phyloP scores from a whole-genome alignment of 1,140 invertebrate species.

The Araneus ventricosus region DNA sequence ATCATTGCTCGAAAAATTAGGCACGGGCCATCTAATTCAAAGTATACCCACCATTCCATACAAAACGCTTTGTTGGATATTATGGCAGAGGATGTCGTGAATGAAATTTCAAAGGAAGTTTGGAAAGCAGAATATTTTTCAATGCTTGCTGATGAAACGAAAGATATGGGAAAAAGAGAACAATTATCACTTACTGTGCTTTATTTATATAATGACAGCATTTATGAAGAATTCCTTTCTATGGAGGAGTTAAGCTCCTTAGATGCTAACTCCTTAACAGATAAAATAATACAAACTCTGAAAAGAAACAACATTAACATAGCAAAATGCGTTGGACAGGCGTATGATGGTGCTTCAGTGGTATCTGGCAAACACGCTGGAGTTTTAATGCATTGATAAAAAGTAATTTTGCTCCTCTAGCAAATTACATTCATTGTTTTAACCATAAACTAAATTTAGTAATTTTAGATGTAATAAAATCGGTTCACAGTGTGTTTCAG shows the following conservation, averaged over 20 bases:
- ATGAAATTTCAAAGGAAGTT: neutral
- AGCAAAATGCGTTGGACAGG: neutral
- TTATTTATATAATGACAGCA: neutral
- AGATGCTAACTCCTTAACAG: neutral
- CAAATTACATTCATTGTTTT: neutral
- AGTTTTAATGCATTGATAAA: slow-evolving; percentile 15
- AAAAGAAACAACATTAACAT: neutral
- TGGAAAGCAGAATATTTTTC: neutral
- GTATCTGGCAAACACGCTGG: slow-evolving; percentile 22
- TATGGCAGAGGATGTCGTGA: neutral
- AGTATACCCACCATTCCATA: neutral
- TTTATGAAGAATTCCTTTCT: neutral
- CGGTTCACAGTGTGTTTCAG: neutral
- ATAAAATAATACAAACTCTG: neutral
- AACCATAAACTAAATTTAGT: slow-evolving; percentile 4
- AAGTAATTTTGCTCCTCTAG: slow-evolving; percentile 4
- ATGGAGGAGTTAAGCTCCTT: neutral
- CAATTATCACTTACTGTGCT: neutral
- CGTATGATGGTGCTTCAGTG: neutral
- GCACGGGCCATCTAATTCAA: neutral
- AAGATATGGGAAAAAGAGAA: slow-evolving; percentile 1
- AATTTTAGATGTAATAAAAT: neutral
- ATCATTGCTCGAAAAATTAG: neutral
- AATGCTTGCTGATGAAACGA: slow-evolving; percentile 8
- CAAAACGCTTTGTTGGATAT: slow-evolving; percentile 15